Percentiles rank a stretch among this genome's conserved stretches.
Conservation (phyloP, 2,888 invertebrate species). For the Acleris emargana region DNA sequence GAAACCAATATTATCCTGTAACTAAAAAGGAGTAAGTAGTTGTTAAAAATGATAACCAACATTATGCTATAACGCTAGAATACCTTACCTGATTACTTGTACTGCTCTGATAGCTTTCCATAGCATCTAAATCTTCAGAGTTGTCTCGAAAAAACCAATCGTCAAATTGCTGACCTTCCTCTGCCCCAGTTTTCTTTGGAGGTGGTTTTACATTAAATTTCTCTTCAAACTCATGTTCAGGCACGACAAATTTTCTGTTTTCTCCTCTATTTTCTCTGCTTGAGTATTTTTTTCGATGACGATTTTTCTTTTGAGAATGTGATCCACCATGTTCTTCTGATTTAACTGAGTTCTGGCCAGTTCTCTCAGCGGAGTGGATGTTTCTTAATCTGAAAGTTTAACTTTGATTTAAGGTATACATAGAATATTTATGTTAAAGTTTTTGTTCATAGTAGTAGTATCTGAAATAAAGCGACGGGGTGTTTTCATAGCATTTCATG, state of each 20-base stretch:
- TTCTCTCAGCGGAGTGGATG: constrained; percentile 65
- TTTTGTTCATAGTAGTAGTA: no score
- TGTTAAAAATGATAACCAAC: no score
- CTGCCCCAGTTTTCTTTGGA: constrained; percentile 55
- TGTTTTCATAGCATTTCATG: no score
- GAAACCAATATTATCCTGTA: no score
- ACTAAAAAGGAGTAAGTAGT: no score
- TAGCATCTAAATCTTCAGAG: constrained; percentile 69
- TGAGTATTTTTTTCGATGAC: constrained; percentile 67
- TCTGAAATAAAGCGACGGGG: no score
- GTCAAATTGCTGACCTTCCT: constrained; percentile 55
- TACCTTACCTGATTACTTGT: constrained; percentile 54
- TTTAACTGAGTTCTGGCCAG: constrained; percentile 54
- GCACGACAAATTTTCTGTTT: constrained; percentile 67
- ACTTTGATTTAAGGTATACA: not conserved
- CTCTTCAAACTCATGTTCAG: constrained; percentile 85
- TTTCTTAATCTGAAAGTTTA: constrained; percentile 65
- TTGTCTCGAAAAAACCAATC: constrained; percentile 76
- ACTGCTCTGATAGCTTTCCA: constrained; percentile 60
- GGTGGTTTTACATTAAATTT: constrained; percentile 82
- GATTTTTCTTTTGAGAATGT: constrained; percentile 63
- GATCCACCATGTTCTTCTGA: constrained; percentile 49
- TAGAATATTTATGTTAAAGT: no score
- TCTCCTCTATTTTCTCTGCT: constrained; percentile 51
- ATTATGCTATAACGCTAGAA: not conserved